Evolutionary conservation across 2,113 vertebrate species (phyloP).

Genomic region (Aspiorhynchus laticeps): DNA sequence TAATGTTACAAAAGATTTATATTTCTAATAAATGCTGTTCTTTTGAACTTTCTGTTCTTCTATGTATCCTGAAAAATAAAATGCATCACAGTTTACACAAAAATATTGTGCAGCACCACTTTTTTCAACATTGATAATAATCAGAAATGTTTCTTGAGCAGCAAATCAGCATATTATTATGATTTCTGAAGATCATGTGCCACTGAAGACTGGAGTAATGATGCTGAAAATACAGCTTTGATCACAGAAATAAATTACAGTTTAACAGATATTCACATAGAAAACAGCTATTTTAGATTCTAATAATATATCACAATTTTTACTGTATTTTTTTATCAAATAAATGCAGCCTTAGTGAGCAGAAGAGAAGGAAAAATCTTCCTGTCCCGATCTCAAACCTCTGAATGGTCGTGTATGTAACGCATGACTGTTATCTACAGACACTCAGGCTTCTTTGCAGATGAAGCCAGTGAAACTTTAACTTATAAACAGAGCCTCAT

Average conservation of each 20-base stretch:
- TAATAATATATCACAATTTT: neutral
- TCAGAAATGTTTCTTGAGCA: neutral
- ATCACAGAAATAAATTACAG: neutral
- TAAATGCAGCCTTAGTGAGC: neutral
- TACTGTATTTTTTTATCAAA: neutral
- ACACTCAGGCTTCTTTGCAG: neutral
- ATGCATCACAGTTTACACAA: no score
- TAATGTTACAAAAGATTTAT: neutral
- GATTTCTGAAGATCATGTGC: neutral
- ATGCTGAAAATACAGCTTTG: neutral
- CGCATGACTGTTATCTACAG: neutral
- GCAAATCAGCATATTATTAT: neutral
- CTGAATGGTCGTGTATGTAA: neutral
- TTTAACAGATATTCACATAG: neutral
- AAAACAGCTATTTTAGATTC: accelerated
- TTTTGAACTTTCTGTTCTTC: neutral
- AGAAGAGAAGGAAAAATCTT: neutral
- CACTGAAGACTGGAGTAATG: constrained; percentile 1
- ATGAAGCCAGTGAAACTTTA: neutral
- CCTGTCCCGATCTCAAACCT: no score
- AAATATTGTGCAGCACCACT: no score
- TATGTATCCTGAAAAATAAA: no score
- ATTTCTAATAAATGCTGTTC: neutral
- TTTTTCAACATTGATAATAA: neutral
- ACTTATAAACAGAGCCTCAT: neutral